Evolutionary conservation across 1,140 invertebrate species (phyloP), one percentile per base, ranked within the genome.

Genomic region (Brachionus asplanchnoidis): DNA sequence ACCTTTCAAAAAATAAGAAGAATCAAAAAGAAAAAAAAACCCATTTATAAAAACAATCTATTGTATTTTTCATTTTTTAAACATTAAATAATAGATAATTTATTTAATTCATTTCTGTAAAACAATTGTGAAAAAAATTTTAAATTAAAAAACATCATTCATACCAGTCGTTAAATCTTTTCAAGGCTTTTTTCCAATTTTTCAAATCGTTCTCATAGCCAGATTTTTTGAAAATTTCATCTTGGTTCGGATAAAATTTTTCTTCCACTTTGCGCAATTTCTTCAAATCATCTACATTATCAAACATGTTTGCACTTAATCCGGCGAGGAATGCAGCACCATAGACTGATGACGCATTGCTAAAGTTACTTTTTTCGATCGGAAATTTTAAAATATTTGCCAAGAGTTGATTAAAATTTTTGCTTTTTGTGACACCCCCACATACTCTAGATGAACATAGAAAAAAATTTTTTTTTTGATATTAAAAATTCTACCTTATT

Each of bases 101-200:
- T 32, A 70, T 70, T 70, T 70, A 40, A 36, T 70, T 70, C 26
- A 9, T 36, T 70, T 70, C 9, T 46, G 12, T 44, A 23, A 77
- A 77, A 26, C 26, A 77, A 77, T 50, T 77, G 42, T 77, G 42
- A 77, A 73, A 68, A 75, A 75, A 44, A 46, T 46, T 75, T 75
- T 12, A 40, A 75, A 4, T 40, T 17, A 70, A 75, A 75, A 36
- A 40, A 42, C 7, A 17, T 50, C 7, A 50, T 3, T 77, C 42
- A 26, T 77, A 44, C 73, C 73, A 77, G 23, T 46, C 23, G 1
- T 12, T 26, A 50, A 77, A 77, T 26, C 42, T 77, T 77, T 77
- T 32, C 17, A 77, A 50, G 3, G 42, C 73, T 77, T 28, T 77
- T 50, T 32, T 32, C 73, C 73, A 77, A 50, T 77, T 32, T 46